Evolutionary conservation across 2,888 invertebrate genomes (phyloP).

Genomic region (Falcaria lacertinaria): DNA sequence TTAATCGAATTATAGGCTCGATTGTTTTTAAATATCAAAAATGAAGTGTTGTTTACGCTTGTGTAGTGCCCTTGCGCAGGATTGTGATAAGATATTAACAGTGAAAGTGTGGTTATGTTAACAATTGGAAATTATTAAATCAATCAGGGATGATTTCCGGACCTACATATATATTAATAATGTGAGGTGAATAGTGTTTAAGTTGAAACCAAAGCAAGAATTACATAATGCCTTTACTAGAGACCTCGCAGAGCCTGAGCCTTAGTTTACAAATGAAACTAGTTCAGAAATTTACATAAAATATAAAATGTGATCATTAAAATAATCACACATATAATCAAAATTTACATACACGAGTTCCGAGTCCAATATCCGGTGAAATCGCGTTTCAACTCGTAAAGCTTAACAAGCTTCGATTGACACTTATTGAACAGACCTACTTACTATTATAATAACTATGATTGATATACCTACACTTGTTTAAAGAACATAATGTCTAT

Average conservation of each 20-base stretch:
- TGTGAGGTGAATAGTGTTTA: background rate
- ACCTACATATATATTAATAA: background rate
- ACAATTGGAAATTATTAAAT: constrained; percentile 39
- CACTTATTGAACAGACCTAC: too few relatives aligned
- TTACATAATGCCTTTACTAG: background rate
- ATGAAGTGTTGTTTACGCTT: constrained; percentile 17
- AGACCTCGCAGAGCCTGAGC: background rate
- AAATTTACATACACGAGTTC: background rate
- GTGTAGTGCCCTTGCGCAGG: constrained; percentile 6
- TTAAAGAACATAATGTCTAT: too few relatives aligned
- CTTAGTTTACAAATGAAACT: background rate
- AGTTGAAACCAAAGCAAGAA: background rate
- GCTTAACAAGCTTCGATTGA: background rate
- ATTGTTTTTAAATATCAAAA: constrained; percentile 18
- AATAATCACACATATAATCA: background rate
- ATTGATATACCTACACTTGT: too few relatives aligned
- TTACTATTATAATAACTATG: too few relatives aligned
- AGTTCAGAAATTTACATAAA: background rate
- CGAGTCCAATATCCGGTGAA: background rate
- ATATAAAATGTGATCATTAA: background rate
- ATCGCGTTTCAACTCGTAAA: background rate
- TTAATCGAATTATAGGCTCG: constrained; percentile 43
- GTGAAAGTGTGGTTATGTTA: constrained; percentile 69
- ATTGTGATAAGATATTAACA: constrained; percentile 12
- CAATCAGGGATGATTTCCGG: constrained; percentile 2